Percentiles rank a stretch among this genome's conserved stretches.
These are phyloP conservation scores for Diarsia rubi DNA, from an alignment of 2,888 invertebrate genomes.

Conservation along the genomic window DNA sequence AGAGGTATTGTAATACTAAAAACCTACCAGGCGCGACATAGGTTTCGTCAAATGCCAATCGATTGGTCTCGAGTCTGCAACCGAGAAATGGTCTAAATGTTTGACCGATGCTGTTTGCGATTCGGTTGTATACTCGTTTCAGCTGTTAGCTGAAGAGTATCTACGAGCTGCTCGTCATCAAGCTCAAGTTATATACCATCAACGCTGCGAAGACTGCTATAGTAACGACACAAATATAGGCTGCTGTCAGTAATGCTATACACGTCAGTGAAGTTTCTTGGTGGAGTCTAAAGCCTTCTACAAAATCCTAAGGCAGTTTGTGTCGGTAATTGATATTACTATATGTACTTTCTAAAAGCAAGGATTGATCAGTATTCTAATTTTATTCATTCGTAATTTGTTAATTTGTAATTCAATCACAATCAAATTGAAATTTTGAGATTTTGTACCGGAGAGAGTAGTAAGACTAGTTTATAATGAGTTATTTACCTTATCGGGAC, in stretches of 20 bases:
- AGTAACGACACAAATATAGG: conserved; percentile 44
- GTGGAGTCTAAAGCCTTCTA: conserved; percentile 28
- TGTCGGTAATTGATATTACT: conserved; percentile 50
- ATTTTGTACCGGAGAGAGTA: conserved; percentile 80
- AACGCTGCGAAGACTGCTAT: conserved; percentile 44
- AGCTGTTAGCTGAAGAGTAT: conserved; percentile 63
- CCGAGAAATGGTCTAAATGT: conserved; percentile 71
- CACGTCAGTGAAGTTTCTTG: conserved; percentile 23
- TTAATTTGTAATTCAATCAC: conserved; percentile 55
- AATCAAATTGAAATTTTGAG: conserved; percentile 45
- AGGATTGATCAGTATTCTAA: conserved; percentile 77
- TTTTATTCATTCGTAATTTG: conserved; percentile 61
- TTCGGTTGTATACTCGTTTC: conserved; percentile 77
- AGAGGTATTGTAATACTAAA: conserved; percentile 80
- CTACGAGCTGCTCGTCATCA: conserved; percentile 62
- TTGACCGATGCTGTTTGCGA: conserved; percentile 67
- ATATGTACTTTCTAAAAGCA: conserved; percentile 54
- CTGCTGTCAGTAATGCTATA: conserved; percentile 22
- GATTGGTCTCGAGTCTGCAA: conserved; percentile 84
- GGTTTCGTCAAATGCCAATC: conserved; percentile 86
- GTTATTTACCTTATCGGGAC: conserved; percentile 51
- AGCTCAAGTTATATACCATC: conserved; percentile 58
- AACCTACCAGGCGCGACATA: conserved; percentile 85
- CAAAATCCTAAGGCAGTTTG: conserved; percentile 38
- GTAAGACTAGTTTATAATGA: conserved; percentile 77